Evolutionary conservation across 30 jellyfish, hydroid and myxozoan species (phyloP).

Genomic region (Haliclystus octoradiatus): DNA sequence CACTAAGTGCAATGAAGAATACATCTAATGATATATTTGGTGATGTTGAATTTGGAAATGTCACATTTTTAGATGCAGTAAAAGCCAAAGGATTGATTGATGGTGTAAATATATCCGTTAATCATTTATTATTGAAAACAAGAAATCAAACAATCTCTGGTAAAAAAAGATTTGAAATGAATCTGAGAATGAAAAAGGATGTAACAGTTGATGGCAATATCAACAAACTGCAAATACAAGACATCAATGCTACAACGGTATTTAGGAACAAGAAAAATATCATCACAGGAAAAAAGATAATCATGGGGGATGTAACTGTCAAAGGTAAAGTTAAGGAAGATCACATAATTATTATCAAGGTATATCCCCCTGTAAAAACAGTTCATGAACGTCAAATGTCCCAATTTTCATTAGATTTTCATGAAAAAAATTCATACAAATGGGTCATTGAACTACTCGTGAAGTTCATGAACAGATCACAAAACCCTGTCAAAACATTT

Average conservation of each 20-base stretch:
- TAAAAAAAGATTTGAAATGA: constrained; percentile 5
- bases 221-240: constrained; percentile 35
- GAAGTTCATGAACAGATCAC: no score
- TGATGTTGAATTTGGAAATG: neutral
- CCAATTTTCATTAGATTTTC: no score
- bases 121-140: neutral
- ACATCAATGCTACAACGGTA: constrained; percentile 31
- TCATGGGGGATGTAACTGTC: constrained; percentile 22
- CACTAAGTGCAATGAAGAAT: constrained; percentile 21
- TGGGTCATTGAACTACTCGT: no score
- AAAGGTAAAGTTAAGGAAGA: constrained; percentile 4
- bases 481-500: no score
- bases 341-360: no score
- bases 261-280: constrained; percentile 29
- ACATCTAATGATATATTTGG: neutral
- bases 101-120: neutral
- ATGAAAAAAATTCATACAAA: no score
- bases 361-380: no score
- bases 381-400: no score
- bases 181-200: constrained; percentile 1
- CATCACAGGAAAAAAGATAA: constrained; percentile 45
- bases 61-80: neutral
- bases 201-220: constrained; percentile 30
- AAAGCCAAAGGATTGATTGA: neutral
- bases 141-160: constrained; percentile 27